These are phyloP conservation scores for Melanotaenia boesemani DNA, from an alignment of 2,797 vertebrate genomes.

Conservation along the genomic window DNA sequence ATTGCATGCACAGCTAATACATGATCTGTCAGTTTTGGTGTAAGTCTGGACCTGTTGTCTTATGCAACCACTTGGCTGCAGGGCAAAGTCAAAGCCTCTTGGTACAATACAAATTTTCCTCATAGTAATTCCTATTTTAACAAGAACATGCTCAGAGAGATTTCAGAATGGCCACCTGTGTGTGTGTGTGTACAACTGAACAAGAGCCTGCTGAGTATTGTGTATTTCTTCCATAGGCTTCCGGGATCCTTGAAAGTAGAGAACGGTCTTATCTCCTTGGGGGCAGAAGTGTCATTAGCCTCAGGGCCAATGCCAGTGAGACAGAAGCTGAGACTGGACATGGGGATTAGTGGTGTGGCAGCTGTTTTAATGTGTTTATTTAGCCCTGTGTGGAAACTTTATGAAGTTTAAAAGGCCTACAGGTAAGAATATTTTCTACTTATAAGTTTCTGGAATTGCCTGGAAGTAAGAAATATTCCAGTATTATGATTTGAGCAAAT, in stretches of 20 bases:
- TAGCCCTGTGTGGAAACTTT: slow-evolving; percentile 27
- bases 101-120: slow-evolving; percentile 7
- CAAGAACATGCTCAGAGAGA: background rate
- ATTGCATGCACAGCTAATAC: slow-evolving; percentile 43
- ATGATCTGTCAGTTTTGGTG: slow-evolving; percentile 38
- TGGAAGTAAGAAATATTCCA: slow-evolving; percentile 22
- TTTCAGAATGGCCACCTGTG: background rate
- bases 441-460: background rate
- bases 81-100: slow-evolving; percentile 5
- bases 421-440: slow-evolving; percentile 1
- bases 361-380: slow-evolving; percentile 33
- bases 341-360: slow-evolving; percentile 41
- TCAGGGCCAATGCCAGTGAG: slow-evolving; percentile 22
- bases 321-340: slow-evolving; percentile 47
- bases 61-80: slow-evolving; percentile 28
- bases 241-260: slow-evolving; percentile 38
- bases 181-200: slow-evolving; percentile 1
- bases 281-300: slow-evolving; percentile 51
- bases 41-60: slow-evolving; percentile 53
- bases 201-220: slow-evolving; percentile 6
- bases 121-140: slow-evolving; percentile 3
- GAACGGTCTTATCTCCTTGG: slow-evolving; percentile 47
- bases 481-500: slow-evolving; percentile 7
- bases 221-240: slow-evolving; percentile 15
- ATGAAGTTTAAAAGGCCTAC: slow-evolving; percentile 15